Conservation (phyloP, 2,113 vertebrate genomes). For the Lepus europaeus region DNA sequence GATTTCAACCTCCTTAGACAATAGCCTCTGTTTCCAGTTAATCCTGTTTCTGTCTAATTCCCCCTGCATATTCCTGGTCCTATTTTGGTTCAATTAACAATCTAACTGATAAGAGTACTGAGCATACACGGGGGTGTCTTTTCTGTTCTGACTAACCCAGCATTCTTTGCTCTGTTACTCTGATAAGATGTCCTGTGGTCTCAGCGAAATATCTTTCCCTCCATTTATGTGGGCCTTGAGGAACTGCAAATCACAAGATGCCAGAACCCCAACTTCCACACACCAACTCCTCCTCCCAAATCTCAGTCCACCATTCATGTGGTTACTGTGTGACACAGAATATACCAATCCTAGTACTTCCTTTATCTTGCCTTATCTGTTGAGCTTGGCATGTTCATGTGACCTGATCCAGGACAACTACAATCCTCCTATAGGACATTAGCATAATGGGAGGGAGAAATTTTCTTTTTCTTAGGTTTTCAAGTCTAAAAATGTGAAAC, state of each 20-base stretch:
- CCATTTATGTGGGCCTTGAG: not conserved
- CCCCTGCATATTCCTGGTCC: not conserved
- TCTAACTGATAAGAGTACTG: not conserved
- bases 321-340: not conserved
- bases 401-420: not conserved
- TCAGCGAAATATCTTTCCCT: not conserved
- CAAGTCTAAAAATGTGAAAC: not conserved
- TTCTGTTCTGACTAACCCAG: not conserved
- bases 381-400: not conserved
- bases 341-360: not conserved
- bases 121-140: not conserved
- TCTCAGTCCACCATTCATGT: not conserved
- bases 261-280: accelerated
- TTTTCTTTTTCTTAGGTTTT: not conserved
- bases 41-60: not conserved
- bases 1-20: not conserved
- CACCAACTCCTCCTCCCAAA: not conserved
- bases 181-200: not conserved
- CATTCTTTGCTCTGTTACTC: not conserved
- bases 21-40: not conserved
- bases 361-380: not conserved
- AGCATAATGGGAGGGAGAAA: not conserved
- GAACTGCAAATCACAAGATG: not conserved
- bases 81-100: not conserved
- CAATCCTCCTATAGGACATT: not conserved